phyloP scores from a whole-genome alignment of 1,140 invertebrate species.

The Papilio glaucus region DNA sequence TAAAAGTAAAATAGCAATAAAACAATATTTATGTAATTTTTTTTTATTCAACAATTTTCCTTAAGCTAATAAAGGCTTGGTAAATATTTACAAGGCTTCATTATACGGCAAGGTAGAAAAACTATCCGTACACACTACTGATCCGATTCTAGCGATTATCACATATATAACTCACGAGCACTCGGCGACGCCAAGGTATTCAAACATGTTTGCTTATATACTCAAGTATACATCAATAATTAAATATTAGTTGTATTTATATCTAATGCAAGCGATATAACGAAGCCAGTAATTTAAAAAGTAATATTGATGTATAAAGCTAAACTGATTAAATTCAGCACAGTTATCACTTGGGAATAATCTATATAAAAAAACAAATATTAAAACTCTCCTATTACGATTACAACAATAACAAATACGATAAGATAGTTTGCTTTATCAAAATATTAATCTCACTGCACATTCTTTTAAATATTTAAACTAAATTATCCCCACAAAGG shows the following conservation, averaged over 20 bases:
- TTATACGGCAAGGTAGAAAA: conserved; percentile 81
- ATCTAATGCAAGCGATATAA: conserved; percentile 54
- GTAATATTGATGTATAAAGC: conserved; percentile 62
- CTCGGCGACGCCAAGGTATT: conserved; percentile 58
- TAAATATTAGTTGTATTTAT: conserved; percentile 52
- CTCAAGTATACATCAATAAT: conserved; percentile 44
- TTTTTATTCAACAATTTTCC: conserved; percentile 80
- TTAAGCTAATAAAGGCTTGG: conserved; percentile 80
- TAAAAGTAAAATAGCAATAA: conserved; percentile 51
- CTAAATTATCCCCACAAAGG: conserved; percentile 45
- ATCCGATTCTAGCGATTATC: conserved; percentile 68
- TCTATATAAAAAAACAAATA: conserved; percentile 72
- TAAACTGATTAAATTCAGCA: conserved; percentile 68
- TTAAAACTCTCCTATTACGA: conserved; percentile 81
- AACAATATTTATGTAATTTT: conserved; percentile 71
- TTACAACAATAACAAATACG: conserved; percentile 81
- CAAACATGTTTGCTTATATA: conserved; percentile 39
- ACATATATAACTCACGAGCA: conserved; percentile 65
- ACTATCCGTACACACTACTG: conserved; percentile 70
- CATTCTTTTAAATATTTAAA: conserved; percentile 71
- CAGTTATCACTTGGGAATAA: conserved; percentile 72
- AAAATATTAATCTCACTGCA: conserved; percentile 81
- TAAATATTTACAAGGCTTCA: conserved; percentile 82
- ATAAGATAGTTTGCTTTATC: conserved; percentile 66
- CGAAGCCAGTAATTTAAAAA: conserved; percentile 62